These are phyloP conservation scores for Brachyistius frenatus DNA, from an alignment of 2,113 vertebrate species.

Conservation along the genomic window DNA sequence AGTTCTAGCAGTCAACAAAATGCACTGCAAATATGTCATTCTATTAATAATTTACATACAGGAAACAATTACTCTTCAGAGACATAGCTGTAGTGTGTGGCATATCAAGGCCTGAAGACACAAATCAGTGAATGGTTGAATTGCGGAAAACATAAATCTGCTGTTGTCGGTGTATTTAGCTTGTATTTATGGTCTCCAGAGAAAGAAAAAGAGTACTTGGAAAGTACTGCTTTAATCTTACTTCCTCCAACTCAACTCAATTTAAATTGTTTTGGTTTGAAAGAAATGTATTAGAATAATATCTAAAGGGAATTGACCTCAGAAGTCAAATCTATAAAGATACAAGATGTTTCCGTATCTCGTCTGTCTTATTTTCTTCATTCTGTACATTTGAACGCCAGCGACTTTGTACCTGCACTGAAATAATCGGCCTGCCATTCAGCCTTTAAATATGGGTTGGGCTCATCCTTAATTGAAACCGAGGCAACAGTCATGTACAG, in stretches of 20 bases:
- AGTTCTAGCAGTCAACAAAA: constrained; percentile 59
- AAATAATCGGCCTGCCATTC: constrained; percentile 49
- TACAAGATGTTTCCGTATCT: constrained; percentile 22
- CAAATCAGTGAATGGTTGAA: constrained; percentile 34
- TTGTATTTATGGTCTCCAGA: constrained; percentile 43
- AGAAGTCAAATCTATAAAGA: constrained; percentile 26
- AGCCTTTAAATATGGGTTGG: constrained; percentile 49
- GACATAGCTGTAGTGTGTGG: constrained; percentile 61
- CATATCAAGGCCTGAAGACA: constrained; percentile 31
- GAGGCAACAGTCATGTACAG: constrained; percentile 59
- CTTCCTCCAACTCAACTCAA: constrained; percentile 4
- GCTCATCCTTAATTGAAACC: constrained; percentile 60
- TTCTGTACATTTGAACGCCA: constrained; percentile 26
- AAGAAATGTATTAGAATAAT: constrained; percentile 46
- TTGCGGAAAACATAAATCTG: constrained; percentile 56
- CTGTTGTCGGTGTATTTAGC: constrained; percentile 31
- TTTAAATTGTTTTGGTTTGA: constrained; percentile 27
- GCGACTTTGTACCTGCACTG: constrained; percentile 44
- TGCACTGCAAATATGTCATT: constrained; percentile 56
- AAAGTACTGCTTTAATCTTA: constrained; percentile 35
- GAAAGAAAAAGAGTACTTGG: constrained; percentile 11
- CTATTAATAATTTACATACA: constrained; percentile 67
- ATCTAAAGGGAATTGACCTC: constrained; percentile 40
- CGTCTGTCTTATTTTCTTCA: constrained; percentile 26
- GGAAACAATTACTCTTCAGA: constrained; percentile 52